Evolutionary conservation across 2,888 invertebrate species (phyloP).

Genomic region (Lymantria dispar): DNA sequence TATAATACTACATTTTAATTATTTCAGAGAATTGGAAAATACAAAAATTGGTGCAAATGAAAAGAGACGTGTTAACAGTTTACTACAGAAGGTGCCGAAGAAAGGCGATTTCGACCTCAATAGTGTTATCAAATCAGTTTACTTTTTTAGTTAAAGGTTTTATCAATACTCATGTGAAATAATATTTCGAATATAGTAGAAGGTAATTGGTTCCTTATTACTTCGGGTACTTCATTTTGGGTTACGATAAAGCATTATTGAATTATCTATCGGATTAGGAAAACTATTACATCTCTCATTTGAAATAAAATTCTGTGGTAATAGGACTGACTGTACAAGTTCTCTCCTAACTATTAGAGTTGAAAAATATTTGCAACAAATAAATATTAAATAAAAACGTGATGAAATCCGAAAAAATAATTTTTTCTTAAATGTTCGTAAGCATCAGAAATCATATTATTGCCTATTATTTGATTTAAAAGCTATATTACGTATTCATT

Average conservation of each 20-base stretch:
- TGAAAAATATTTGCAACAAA: too few relatives aligned
- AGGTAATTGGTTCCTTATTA: background rate
- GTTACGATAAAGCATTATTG: background rate
- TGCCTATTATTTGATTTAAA: too few relatives aligned
- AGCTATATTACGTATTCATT: too few relatives aligned
- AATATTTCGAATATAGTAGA: slow-evolving; percentile 2
- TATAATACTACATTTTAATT: background rate
- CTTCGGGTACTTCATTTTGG: background rate
- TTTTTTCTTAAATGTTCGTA: too few relatives aligned
- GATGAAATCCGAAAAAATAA: too few relatives aligned
- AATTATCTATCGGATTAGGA: too few relatives aligned
- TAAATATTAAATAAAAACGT: too few relatives aligned
- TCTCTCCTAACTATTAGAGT: too few relatives aligned
- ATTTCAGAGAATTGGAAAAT: slow-evolving; percentile 68
- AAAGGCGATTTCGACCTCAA: slow-evolving; percentile 90
- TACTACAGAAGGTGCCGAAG: slow-evolving; percentile 85
- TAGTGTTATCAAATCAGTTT: slow-evolving; percentile 89
- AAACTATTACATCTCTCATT: too few relatives aligned
- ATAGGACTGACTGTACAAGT: too few relatives aligned
- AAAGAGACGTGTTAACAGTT: slow-evolving; percentile 84
- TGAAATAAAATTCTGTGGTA: too few relatives aligned
- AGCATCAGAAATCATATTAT: too few relatives aligned
- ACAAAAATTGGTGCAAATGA: slow-evolving; percentile 77
- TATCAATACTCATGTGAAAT: background rate
- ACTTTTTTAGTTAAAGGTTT: slow-evolving; percentile 90